Evolutionary conservation across 2,888 invertebrate genomes (phyloP).

Genomic region (Acholoe squamosa): DNA sequence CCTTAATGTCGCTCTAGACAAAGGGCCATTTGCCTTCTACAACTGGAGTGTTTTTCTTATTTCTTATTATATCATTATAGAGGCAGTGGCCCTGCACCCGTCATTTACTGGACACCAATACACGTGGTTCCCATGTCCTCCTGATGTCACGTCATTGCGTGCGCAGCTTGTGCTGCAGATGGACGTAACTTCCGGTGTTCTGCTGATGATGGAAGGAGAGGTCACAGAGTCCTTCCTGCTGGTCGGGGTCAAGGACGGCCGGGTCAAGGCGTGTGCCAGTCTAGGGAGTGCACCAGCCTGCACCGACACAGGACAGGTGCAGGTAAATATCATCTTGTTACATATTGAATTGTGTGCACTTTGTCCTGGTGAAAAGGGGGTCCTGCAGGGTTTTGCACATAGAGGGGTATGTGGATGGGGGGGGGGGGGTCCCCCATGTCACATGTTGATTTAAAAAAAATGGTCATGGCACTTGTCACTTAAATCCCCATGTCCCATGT

Average conservation of each 20-base stretch:
- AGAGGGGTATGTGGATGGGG: too few species aligned
- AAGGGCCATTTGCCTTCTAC: too few species aligned
- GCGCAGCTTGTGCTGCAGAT: background rate
- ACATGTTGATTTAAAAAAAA: too few species aligned
- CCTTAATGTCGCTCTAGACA: too few species aligned
- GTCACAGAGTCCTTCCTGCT: constrained; percentile 32
- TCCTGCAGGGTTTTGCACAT: background rate
- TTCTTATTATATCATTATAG: too few species aligned
- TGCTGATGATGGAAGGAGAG: constrained; percentile 6
- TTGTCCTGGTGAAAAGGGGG: background rate
- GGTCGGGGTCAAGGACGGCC: background rate
- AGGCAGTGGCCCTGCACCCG: background rate
- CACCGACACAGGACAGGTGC: background rate
- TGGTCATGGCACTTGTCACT: too few species aligned
- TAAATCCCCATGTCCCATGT: too few species aligned
- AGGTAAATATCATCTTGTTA: background rate
- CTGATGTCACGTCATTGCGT: background rate
- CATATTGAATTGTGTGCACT: background rate
- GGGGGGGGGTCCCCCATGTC: too few species aligned
- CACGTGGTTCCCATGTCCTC: constrained; percentile 36
- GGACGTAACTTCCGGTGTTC: background rate
- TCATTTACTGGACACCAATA: background rate
- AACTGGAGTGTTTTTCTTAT: too few species aligned
- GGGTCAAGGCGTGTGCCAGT: background rate
- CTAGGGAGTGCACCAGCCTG: background rate